Evolutionary conservation across 2,888 invertebrate species (phyloP).

Genomic region (Chrysina gloriosa): DNA sequence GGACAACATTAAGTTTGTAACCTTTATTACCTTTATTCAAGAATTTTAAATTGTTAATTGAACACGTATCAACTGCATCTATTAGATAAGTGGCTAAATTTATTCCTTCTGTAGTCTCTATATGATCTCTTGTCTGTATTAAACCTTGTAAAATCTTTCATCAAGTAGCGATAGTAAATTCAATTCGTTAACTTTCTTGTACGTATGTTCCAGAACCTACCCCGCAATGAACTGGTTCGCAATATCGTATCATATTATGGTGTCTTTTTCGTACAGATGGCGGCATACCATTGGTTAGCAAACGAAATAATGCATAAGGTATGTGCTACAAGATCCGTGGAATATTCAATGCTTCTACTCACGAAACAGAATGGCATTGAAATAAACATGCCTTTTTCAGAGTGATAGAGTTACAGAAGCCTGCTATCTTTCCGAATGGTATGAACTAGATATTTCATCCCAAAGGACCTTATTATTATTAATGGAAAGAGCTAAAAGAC

Average conservation of each 20-base stretch:
- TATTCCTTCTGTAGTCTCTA: too few relatives aligned
- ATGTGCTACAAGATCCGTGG: background rate
- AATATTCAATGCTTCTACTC: too few relatives aligned
- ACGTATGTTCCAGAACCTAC: background rate
- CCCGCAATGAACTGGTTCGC: background rate
- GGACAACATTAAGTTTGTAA: too few relatives aligned
- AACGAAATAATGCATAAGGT: slow-evolving; percentile 14
- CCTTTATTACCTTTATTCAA: too few relatives aligned
- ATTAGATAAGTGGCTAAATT: too few relatives aligned
- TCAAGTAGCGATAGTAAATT: too few relatives aligned
- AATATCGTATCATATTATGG: background rate
- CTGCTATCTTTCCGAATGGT: slow-evolving; percentile 45
- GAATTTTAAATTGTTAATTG: too few relatives aligned
- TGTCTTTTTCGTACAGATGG: background rate
- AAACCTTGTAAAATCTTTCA: too few relatives aligned
- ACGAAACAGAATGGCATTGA: too few relatives aligned
- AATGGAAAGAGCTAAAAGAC: slow-evolving; percentile 47
- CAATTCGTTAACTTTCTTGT: too few relatives aligned
- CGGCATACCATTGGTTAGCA: background rate
- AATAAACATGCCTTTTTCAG: slow-evolving; percentile 19
- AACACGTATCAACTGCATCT: too few relatives aligned
- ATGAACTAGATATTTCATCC: slow-evolving; percentile 23
- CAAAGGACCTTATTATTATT: slow-evolving; percentile 42
- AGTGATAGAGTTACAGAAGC: slow-evolving; percentile 43
- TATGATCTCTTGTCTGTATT: too few relatives aligned